Evolutionary conservation across 2,888 invertebrate species (phyloP).

Genomic region (Acrocera orbiculus): DNA sequence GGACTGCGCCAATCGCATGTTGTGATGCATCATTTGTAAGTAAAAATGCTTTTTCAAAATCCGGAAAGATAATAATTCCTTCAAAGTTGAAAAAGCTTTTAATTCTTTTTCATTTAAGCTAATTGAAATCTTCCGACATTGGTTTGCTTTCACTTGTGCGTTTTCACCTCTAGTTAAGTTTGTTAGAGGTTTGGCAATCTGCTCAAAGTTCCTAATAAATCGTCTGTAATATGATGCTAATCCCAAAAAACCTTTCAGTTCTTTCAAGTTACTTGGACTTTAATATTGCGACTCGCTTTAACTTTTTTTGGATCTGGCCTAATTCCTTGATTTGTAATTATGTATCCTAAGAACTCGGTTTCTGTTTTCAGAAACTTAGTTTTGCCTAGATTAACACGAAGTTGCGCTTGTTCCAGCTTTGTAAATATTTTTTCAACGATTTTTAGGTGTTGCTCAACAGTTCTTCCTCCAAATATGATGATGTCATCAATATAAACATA

Average conservation of each 20-base stretch:
- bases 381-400: conserved; percentile 9
- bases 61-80: background rate
- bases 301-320: conserved; percentile 2
- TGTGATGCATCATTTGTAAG: conserved; percentile 4
- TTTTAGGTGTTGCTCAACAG: conserved; percentile 5
- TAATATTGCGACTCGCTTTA: background rate
- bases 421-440: conserved; percentile 9
- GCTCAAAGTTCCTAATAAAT: conserved; percentile 11
- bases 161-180: conserved; percentile 1
- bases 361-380: conserved; percentile 9
- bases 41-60: conserved; percentile 2
- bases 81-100: no score
- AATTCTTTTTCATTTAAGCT: conserved; percentile 4
- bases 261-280: background rate
- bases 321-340: conserved; percentile 9
- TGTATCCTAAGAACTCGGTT: conserved; percentile 11
- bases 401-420: conserved; percentile 4
- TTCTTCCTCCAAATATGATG: conserved; percentile 11
- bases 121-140: conserved; percentile 8
- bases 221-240: background rate
- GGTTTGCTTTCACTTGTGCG: conserved; percentile 2
- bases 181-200: conserved; percentile 4
- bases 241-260: background rate
- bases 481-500: conserved; percentile 14
- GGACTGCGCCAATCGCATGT: conserved; percentile 2